phyloP scores from a whole-genome alignment of 2,797 vertebrate genomes.

The Hemibagrus guttatus region DNA sequence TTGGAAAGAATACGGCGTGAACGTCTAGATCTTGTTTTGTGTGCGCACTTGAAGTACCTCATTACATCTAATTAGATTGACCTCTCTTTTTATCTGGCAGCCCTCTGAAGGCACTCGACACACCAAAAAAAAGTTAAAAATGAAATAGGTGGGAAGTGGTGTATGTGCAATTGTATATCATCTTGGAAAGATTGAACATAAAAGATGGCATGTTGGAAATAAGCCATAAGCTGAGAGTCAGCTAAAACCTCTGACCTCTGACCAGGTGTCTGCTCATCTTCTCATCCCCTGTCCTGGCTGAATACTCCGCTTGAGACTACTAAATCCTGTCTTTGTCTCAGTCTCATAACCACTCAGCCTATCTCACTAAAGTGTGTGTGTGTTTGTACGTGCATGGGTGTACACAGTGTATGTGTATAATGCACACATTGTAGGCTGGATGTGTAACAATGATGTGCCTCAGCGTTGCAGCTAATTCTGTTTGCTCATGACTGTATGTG shows the following conservation, averaged over 20 bases:
- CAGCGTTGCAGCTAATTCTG: conserved; percentile 23
- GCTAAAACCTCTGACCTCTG: conserved; percentile 68
- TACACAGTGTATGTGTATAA: conserved; percentile 16
- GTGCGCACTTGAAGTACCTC: conserved; percentile 32
- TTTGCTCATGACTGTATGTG: conserved; percentile 23
- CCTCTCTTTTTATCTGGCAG: conserved; percentile 61
- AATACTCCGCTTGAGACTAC: conserved; percentile 16
- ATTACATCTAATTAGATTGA: conserved; percentile 67
- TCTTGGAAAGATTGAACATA: conserved; percentile 26
- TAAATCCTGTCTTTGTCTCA: conserved; percentile 8
- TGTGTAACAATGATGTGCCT: not conserved
- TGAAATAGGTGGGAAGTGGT: conserved; percentile 28
- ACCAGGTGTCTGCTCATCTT: conserved; percentile 7
- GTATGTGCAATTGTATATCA: conserved; percentile 26
- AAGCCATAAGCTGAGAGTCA: conserved; percentile 60
- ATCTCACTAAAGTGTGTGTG: not conserved
- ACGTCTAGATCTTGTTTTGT: not conserved
- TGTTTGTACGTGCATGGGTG: not conserved
- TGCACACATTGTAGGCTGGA: conserved; percentile 6
- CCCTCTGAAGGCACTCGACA: conserved; percentile 34
- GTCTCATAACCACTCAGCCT: not conserved
- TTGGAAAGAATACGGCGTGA: not conserved
- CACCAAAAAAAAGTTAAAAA: conserved; percentile 16
- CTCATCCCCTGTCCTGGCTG: not conserved
- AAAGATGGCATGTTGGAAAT: conserved; percentile 67